Conservation (phyloP, 2,113 vertebrate species). For the Petaurus breviceps region DNA sequence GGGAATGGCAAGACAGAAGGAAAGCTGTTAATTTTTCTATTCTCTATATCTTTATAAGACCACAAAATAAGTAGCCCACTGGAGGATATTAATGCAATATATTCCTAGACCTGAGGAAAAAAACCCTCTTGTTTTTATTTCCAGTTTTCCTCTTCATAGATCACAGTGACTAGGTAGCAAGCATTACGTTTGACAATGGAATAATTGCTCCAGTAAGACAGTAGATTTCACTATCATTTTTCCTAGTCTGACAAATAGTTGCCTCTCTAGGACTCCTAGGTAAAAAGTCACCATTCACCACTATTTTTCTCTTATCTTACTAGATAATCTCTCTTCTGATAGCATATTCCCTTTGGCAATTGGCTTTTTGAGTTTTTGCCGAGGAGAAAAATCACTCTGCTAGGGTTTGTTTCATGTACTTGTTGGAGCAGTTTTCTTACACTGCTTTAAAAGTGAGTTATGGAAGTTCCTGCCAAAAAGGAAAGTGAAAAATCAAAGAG, state of each 20-base stretch:
- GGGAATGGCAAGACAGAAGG: not conserved
- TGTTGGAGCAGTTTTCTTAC: not conserved
- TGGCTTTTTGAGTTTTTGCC: too few relatives aligned
- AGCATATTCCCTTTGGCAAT: too few relatives aligned
- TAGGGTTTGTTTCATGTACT: not conserved
- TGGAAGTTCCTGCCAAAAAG: not conserved
- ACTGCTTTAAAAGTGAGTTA: not conserved
- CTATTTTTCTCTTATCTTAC: too few relatives aligned
- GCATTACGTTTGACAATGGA: not conserved
- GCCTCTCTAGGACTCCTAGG: too few relatives aligned
- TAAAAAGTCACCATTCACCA: too few relatives aligned
- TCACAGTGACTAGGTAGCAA: not conserved
- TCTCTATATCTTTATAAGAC: not conserved
- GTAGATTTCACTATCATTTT: too few relatives aligned
- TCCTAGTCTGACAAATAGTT: too few relatives aligned
- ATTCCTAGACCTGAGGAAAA: not conserved
- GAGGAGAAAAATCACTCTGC: too few relatives aligned
- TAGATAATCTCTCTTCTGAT: too few relatives aligned
- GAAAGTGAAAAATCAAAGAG: not conserved
- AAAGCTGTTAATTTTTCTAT: not conserved
- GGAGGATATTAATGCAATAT: not conserved
- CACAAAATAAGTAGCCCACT: not conserved
- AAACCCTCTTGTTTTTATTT: not conserved
- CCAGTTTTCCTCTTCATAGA: not conserved
- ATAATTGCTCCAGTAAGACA: too few relatives aligned